Evolutionary conservation across 2,113 vertebrate genomes (phyloP), one percentile per base, ranked within the genome.

Genomic region (Zonotrichia leucophrys): DNA sequence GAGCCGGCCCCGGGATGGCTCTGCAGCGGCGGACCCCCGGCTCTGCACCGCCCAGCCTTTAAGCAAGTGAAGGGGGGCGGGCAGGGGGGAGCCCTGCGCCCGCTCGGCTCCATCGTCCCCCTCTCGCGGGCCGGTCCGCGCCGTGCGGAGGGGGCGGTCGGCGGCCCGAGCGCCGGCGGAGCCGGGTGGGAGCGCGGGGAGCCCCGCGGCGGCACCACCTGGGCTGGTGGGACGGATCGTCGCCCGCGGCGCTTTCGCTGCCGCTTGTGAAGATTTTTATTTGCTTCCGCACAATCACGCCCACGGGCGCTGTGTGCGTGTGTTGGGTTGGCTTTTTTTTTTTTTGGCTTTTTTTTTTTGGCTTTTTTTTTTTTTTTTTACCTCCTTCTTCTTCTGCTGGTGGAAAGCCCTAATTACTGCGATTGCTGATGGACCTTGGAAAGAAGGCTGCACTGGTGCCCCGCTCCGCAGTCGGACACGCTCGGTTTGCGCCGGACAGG

Each of bases 371-470:
- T 87, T 91, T 41, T 88, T 85, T 78, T 59, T 59, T 44, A 0
- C 35, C 31, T 46, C 37, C 64, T 92, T 39, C 64, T 92, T 39
- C 64, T 96, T 94, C 95, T 97, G 97, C 96, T 93, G 96, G 97
- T 97, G 97, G 97, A 97, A 97, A 97, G 93, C 96, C 97, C 97
- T 97, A 97, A 97, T 97, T 97, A 96, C 97, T 96, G 90, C 91
- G 96, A 97, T 95, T 94, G 97, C 98, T 98, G 97, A 97, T 98
- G 98, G 98, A 98, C 97, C 97, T 98, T 98, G 97, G 97, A 95
- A 94, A 96, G 96, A 94, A 94, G 69, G 85, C 92, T 95, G 70
- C 86, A 94, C 91, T 88, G 97, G 92, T 95, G 97, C 79, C 95
- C 96, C 90, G 86, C 91, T 78, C 97, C 96, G 93, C 94, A 95